These are phyloP conservation scores for Megalurothrips usitatus DNA, from an alignment of 2,888 invertebrate genomes.

Conservation along the genomic window DNA sequence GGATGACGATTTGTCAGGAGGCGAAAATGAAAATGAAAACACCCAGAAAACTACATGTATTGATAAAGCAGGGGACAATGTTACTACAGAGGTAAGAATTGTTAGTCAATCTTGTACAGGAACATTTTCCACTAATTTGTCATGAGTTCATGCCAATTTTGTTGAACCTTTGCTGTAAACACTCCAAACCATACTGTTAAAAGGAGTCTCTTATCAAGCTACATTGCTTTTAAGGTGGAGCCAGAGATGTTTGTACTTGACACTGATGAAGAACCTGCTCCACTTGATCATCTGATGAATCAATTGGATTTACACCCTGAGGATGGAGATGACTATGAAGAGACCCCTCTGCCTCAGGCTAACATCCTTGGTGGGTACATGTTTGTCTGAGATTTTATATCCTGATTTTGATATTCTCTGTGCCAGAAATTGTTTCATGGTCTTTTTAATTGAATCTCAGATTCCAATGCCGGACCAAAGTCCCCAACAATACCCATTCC, in stretches of 20 bases:
- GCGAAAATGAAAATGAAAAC: conserved; percentile 1
- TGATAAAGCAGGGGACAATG: not conserved
- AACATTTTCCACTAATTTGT: not conserved
- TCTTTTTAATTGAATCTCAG: not conserved
- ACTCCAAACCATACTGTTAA: too few relatives aligned
- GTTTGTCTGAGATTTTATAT: conserved; percentile 34
- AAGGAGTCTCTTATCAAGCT: not conserved
- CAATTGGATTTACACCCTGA: conserved; percentile 35
- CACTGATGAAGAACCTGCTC: conserved; percentile 51
- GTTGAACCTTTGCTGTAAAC: too few relatives aligned
- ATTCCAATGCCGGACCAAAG: conserved; percentile 44
- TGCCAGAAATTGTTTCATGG: not conserved
- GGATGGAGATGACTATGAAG: conserved; percentile 31
- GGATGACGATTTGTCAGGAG: conserved; percentile 52
- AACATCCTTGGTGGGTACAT: conserved; percentile 31
- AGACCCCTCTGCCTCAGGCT: not conserved
- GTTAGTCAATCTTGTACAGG: too few relatives aligned
- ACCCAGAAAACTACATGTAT: not conserved
- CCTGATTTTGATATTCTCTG: not conserved
- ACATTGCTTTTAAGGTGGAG: conserved; percentile 24
- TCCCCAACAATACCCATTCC: conserved; percentile 72
- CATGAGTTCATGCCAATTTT: not conserved
- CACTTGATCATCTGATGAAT: conserved; percentile 38
- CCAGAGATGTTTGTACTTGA: conserved; percentile 70
- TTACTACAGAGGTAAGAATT: not conserved